Base-by-base conservation (phyloP, 2,888 invertebrate genomes). In the Eristalis intricaria region DNA sequence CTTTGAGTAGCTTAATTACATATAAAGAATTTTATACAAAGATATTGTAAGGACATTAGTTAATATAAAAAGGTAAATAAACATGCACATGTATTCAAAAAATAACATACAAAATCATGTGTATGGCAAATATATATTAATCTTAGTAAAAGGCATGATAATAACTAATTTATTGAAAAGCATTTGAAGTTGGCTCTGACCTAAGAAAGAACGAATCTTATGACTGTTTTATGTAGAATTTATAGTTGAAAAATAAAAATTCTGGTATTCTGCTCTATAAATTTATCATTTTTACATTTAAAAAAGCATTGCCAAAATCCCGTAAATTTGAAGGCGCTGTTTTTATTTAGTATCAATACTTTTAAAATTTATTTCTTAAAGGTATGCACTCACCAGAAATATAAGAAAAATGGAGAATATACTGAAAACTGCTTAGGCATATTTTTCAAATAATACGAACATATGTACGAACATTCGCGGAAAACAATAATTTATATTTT, bases 1-100 rank as follows among this genome's bases (percentile, higher is more conserved):
- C 91, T 92, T 40, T 89, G 88, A 89, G 84, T 38, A 61, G 75
- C 50, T 74, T 26, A 91, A 90, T 68, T 64, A 32, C 32, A 32
- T 32, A 38, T 81, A 85, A 82, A 69, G 56, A 69, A 79, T 81
- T 88, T 88, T 88, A 69, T 88, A 88, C 88, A 63, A 87, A 75
- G 50, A 58, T 80, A 87, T 60, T 26, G 60, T 70, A 74, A 70
- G 64, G 63, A 68, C 68, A 29, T 23, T 58, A 74, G 66, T n/a
- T 70, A 76, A 32, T 11, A 40, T 23, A 71, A 63, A 22, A 60
- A 69, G 8, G 8, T 19, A 50, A 50, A 73, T 65, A 15, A 35
- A 56, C 26, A 22, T 77, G n/a, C 22, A 40, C 26, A 60, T 8
- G 7, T 60, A 68, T 68, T 29, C 8, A 22, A 2, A 43, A 19